These are phyloP conservation scores for Ceyx melanurus DNA, from an alignment of 2,113 vertebrate genomes.

Conservation along the genomic window DNA sequence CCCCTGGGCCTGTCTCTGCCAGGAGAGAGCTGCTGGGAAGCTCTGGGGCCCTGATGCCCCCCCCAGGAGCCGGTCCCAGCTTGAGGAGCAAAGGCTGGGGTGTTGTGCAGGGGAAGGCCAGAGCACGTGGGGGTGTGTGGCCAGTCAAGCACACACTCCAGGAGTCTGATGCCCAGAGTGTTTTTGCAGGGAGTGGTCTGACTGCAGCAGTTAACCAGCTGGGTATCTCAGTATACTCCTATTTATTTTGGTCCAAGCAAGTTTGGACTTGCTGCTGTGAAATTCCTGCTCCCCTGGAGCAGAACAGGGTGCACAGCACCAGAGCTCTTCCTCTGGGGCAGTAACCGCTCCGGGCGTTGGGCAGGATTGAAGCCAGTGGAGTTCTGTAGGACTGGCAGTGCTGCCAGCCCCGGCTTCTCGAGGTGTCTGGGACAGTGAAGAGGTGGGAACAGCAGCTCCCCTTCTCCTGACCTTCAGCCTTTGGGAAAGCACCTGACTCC, in stretches of 20 bases:
- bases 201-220: neutral
- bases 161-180: neutral
- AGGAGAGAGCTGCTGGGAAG: neutral
- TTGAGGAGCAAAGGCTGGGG: neutral
- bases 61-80: neutral
- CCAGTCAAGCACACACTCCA: neutral
- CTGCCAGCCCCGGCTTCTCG: neutral
- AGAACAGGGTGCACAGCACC: neutral
- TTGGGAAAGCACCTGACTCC: neutral
- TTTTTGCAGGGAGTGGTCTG: neutral
- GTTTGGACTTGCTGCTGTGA: neutral
- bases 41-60: neutral
- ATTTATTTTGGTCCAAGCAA: neutral
- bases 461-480: neutral
- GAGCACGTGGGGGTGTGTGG: neutral
- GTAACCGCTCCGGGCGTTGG: neutral
- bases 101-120: neutral
- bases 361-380: neutral
- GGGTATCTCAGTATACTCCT: neutral
- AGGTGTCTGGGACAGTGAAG: neutral
- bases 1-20: accelerated
- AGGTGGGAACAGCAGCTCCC: neutral
- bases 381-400: neutral
- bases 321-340: neutral
- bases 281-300: neutral